Percentiles rank a stretch among this genome's conserved stretches.
phyloP scores from a whole-genome alignment of 2,797 vertebrate species.

The Fundulus diaphanus region DNA sequence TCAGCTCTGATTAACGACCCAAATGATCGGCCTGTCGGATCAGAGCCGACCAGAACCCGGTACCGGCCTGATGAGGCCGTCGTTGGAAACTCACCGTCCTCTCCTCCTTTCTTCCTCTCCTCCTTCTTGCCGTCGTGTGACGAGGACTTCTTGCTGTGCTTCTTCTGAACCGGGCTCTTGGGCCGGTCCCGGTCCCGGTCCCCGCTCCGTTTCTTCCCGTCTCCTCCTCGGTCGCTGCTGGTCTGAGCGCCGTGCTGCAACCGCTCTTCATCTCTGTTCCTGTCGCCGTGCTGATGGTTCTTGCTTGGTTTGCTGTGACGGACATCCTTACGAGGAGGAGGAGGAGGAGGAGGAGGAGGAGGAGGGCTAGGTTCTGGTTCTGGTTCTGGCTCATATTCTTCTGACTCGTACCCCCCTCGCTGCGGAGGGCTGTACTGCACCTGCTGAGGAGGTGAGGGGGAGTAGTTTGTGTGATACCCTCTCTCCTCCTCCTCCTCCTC shows the following conservation, averaged over 20 bases:
- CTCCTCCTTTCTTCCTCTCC: conserved; percentile 70
- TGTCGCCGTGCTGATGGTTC: conserved; percentile 68
- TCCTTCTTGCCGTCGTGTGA: conserved; percentile 71
- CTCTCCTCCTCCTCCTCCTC: conserved; percentile 71
- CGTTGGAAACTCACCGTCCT: conserved; percentile 70
- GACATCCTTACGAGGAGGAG: conserved; percentile 71
- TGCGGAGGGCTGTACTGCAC: conserved; percentile 72
- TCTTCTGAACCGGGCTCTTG: conserved; percentile 75
- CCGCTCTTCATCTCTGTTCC: conserved; percentile 67
- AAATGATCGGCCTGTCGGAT: no score
- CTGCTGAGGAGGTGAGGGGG: conserved; percentile 74
- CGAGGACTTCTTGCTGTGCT: conserved; percentile 74
- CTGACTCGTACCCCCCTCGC: conserved; percentile 73
- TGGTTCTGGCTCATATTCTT: conserved; percentile 73
- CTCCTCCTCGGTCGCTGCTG: conserved; percentile 33
- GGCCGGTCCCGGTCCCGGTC: conserved; percentile 68
- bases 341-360: conserved; percentile 63
- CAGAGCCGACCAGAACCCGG: not conserved
- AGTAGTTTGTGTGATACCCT: conserved; percentile 76
- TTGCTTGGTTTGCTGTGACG: conserved; percentile 66
- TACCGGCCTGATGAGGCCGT: not conserved
- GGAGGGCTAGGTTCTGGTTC: conserved; percentile 56
- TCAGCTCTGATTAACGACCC: not conserved
- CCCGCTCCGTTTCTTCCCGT: conserved; percentile 61
- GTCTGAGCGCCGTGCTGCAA: conserved; percentile 69